Conservation (phyloP, 2,113 vertebrate species). For the Onychostruthus taczanowskii region DNA sequence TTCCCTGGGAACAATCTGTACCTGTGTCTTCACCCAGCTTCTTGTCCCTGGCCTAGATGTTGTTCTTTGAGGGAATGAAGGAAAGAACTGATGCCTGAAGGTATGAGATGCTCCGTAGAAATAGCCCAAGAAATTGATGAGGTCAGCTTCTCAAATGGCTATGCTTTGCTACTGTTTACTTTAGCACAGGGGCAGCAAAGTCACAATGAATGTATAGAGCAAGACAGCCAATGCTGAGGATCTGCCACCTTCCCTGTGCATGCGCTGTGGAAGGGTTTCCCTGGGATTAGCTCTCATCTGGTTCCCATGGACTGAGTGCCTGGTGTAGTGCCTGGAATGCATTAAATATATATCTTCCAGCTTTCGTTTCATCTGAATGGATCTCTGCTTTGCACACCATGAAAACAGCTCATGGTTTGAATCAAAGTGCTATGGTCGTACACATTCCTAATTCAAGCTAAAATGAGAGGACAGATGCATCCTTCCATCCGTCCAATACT, state of each 20-base stretch:
- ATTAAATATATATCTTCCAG: background rate
- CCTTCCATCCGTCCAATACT: background rate
- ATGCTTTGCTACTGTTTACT: rapidly evolving
- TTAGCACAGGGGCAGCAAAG: background rate
- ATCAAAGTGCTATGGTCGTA: background rate
- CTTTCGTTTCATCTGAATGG: background rate
- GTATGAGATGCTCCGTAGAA: background rate
- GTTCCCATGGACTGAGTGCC: background rate
- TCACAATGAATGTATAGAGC: background rate
- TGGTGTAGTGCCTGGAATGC: background rate
- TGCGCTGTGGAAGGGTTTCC: background rate
- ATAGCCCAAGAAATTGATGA: background rate
- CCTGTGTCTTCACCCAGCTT: background rate
- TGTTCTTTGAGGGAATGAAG: background rate
- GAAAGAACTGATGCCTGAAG: background rate
- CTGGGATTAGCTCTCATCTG: background rate
- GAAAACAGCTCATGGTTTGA: background rate
- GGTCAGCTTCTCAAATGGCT: background rate
- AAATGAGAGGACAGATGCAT: background rate
- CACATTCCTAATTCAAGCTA: background rate
- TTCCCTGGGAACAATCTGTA: background rate
- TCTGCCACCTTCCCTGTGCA: background rate
- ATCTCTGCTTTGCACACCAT: background rate
- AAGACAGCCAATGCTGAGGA: background rate
- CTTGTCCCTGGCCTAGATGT: background rate